These are phyloP conservation scores for Atopsyche davidsoni DNA, from an alignment of 1,140 invertebrate species.

Conservation along the genomic window DNA sequence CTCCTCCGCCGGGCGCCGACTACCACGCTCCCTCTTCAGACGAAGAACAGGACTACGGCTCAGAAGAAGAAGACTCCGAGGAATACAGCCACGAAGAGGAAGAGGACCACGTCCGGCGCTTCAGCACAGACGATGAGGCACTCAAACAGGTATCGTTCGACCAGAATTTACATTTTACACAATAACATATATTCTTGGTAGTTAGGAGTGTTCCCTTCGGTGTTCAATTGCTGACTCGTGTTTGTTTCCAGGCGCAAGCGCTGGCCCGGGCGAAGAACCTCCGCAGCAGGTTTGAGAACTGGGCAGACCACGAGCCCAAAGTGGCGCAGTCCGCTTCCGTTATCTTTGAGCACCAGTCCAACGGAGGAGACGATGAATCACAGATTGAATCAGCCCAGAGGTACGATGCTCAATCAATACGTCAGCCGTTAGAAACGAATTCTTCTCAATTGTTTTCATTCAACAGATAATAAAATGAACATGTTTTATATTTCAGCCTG, in stretches of 20 bases:
- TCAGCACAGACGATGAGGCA: conserved; percentile 52
- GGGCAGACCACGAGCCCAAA: conserved; percentile 69
- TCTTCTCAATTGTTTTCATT: neutral
- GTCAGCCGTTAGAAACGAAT: too few relatives aligned
- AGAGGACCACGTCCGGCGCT: conserved; percentile 50
- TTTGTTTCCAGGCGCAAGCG: conserved; percentile 57
- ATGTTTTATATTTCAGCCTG: conserved; percentile 50
- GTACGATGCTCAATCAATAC: too few relatives aligned
- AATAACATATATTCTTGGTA: conserved; percentile 52
- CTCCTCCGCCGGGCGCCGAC: conserved; percentile 69
- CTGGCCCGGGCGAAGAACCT: conserved; percentile 80
- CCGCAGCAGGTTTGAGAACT: conserved; percentile 85
- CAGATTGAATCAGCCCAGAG: conserved; percentile 45
- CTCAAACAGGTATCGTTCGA: conserved; percentile 52
- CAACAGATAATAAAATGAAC: neutral
- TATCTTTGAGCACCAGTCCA: conserved; percentile 29
- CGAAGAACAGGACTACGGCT: conserved; percentile 45
- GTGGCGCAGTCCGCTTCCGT: conserved; percentile 32
- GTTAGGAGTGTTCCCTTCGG: conserved; percentile 51
- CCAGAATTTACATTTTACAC: too few relatives aligned
- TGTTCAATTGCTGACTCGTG: conserved; percentile 11
- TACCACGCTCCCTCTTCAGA: conserved; percentile 46
- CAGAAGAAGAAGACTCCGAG: conserved; percentile 39
- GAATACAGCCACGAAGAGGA: conserved; percentile 55
- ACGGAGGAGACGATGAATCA: conserved; percentile 40